Evolutionary conservation across 2,113 vertebrate genomes (phyloP), one percentile per base, ranked within the genome.

Genomic region (Fregetta grallaria): DNA sequence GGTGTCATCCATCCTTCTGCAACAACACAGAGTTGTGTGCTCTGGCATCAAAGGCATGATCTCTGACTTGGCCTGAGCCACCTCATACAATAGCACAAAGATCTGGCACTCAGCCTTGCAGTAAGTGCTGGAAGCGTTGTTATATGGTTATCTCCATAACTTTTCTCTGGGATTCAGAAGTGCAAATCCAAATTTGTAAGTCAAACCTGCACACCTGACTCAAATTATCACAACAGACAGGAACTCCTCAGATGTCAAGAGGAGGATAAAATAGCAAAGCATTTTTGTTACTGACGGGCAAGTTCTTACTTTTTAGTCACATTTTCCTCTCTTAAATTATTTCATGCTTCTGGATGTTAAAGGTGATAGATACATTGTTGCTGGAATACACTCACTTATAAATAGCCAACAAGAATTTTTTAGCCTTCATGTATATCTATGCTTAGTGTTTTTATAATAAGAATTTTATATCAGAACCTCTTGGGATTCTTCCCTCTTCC

Each of bases 21-120:
- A 68, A 29, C 52, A 38, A 4, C 11, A 18, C 0, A 0, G 19
- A 2, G 2, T 36, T 9, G 3, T 21, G 15, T 36, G 9, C 29
- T 63, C 36, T 83, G 68, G 15, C 29, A 67, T 32, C 12, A 21
- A 63, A 58, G 11, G 29, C 3, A 3, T 4, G 13, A 20, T 40
- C 58, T 73, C 26, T 8, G 13, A 9, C 7, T 77, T 32, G 23
- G 13, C 23, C 55, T 61, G 34, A 61, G 20, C 10, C 62, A 38
- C 40, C 9, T 59, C 42, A n/a, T 3, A 23, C 5, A 22, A 12
- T 3, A 66, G 23, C 1, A 3, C 19, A 68, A 76, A 50, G 9
- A 25, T 30, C 45, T 84, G 38, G 21, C 17, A 15, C 7, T 55
- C 32, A 50, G 44, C 27, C 19, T 36, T 34, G 30, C 12, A 38